Evolutionary conservation across 2,797 vertebrate species (phyloP).

Genomic region (Rhinogobio ventralis): DNA sequence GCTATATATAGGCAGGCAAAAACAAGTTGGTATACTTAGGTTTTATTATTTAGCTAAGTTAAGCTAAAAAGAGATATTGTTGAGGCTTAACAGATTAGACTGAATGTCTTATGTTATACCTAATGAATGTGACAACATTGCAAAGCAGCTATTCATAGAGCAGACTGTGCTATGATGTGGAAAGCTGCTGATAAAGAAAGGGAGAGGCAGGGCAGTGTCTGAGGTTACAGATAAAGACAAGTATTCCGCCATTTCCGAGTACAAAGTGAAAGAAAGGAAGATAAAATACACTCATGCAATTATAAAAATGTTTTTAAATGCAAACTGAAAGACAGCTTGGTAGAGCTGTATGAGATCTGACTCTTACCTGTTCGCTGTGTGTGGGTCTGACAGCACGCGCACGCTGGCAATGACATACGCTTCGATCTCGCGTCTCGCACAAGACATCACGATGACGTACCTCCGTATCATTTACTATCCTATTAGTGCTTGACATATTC

Average conservation of each 20-base stretch:
- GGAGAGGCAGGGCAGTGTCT: not conserved
- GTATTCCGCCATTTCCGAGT: not conserved
- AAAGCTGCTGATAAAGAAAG: not conserved
- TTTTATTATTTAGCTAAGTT: not conserved
- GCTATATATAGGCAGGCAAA: not conserved
- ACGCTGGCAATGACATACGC: conserved; percentile 26
- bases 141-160: not conserved
- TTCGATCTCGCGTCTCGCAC: conserved; percentile 50
- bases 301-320: not conserved
- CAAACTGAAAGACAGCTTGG: not conserved
- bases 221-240: not conserved
- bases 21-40: not conserved
- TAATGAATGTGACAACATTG: conserved; percentile 9
- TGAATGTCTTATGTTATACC: not conserved
- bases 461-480: conserved; percentile 44
- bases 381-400: conserved; percentile 29
- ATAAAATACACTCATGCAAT: not conserved
- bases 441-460: conserved; percentile 51
- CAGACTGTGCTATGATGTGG: not conserved
- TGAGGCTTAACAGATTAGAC: not conserved
- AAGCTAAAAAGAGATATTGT: not conserved
- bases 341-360: not conserved
- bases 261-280: not conserved
- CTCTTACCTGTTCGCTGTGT: conserved; percentile 63
- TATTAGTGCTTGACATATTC: conserved; percentile 67